Evolutionary conservation across 2,888 invertebrate species (phyloP), one percentile per base, ranked within the genome.

Genomic region (Protophormia terraenovae): DNA sequence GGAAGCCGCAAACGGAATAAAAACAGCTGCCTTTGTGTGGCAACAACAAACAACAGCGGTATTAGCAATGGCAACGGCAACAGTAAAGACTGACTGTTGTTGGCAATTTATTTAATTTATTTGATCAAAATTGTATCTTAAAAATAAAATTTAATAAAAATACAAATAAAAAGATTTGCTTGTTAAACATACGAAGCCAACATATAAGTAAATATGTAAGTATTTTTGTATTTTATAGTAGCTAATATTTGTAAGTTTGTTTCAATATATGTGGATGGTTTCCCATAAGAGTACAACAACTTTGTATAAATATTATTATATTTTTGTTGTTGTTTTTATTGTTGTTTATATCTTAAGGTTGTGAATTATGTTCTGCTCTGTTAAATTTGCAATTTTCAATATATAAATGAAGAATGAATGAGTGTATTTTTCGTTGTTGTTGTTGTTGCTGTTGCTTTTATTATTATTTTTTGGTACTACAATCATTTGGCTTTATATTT

Each of bases 91-190:
- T 27, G 67, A 69, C 67, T 58, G 75, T 85, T 82, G 85, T 79
- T 78, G 85, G 82, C 82, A 85, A 78, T 85, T 85, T 85, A 78
- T 85, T 85, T 85, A 85, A 82, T 81, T 82, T 82, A 85, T 82
- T 85, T 82, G 82, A 79, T 85, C 73, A 82, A 85, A 82, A 58
- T 82, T 82, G 75, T 82, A 71, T 75, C 55, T 60, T 7, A 58
- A 67, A 60, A 38, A 50, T 29, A 60, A 62, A 69, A 69, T n/a
- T 19, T 19, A 24, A 45, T 35, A 10, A 29, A 45, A 66, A 14
- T 19, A 38, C 41, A 72, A 22, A 45, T 35, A 55, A 16, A 60
- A 58, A 27, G 47, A 77, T 58, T 76, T 67, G 29, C 24, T 72
- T 35, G 72, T 45, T n/a, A 66, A 29, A 32, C 27, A 62, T 12